Conservation (phyloP, 2,113 vertebrate species). For the Chamaetylas fuelleborni region DNA sequence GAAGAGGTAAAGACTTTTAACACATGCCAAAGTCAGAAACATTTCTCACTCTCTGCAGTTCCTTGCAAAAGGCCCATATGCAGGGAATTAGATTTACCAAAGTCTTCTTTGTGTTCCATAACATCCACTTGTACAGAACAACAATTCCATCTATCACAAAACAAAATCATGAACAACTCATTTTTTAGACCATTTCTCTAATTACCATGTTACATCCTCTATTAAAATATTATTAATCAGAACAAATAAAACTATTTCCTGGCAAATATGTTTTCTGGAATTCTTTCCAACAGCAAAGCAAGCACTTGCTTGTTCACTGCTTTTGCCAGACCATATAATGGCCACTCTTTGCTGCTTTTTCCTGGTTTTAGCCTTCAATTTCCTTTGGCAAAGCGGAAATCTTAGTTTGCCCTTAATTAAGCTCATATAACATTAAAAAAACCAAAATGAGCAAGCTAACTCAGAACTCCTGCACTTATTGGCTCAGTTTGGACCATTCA, state of each 20-base stretch:
- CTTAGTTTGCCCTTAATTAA: background rate
- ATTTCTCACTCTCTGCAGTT: background rate
- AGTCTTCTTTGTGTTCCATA: background rate
- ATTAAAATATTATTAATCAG: background rate
- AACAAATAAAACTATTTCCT: background rate
- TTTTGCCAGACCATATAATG: background rate
- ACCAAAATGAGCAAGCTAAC: background rate
- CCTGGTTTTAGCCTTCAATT: background rate
- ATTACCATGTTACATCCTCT: background rate
- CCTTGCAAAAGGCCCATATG: background rate
- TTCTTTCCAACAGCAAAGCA: background rate
- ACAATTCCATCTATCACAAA: rapidly evolving
- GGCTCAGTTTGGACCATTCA: background rate
- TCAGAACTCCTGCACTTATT: background rate
- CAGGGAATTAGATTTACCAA: background rate
- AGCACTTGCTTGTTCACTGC: background rate
- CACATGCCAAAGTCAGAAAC: background rate
- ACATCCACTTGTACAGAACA: background rate
- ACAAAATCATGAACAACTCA: background rate
- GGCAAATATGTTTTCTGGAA: background rate
- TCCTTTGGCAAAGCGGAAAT: background rate
- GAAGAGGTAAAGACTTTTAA: background rate
- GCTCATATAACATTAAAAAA: background rate
- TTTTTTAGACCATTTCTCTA: background rate
- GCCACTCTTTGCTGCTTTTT: background rate